Evolutionary conservation across 2,113 vertebrate genomes (phyloP), one percentile per base, ranked within the genome.

Genomic region (Nestor notabilis): DNA sequence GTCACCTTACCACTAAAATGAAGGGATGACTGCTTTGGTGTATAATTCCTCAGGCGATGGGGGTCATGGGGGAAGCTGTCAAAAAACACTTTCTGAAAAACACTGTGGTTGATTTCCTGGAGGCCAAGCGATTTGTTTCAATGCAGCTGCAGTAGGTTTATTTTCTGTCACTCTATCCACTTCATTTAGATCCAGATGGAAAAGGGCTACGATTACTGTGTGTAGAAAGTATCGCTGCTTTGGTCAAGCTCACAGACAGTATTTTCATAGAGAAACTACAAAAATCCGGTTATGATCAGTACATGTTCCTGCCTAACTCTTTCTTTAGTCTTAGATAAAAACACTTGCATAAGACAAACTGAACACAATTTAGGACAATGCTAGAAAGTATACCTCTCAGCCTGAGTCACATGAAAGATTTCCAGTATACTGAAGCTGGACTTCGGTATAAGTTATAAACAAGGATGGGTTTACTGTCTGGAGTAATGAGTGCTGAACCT

Each of bases 11-110:
- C 31, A 85, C 37, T 25, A 69, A 83, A 89, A 77, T 17, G 27
- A 50, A 28, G 56, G 37, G 8, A 65, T 61, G 20, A 80, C 39
- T 86, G 28, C 41, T 88, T 44, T 92, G 77, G 65, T 66, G 49
- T 53, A 29, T 89, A 94, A 85, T 93, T 79, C 35, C 61, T 87
- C 43, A 63, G 33, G 68, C 66, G 90, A 87, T 80, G 55, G 10
- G 27, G 18, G 27, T 47, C 61, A 92, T 77, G 13, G 44, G 55
- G 53, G n/a, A 89, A 93, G 53, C 46, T 84, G 77, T 89, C 58
- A 92, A 89, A 92, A 96, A 83, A 41, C n/a, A 53, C 83, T 80
- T 95, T 65, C 65, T 77, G 56, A 77, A 87, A 82, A 74, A 52
- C 7, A 91, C 24, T 33, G 43, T 60, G 61, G 46, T 80, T 50